Evolutionary conservation across 1,140 invertebrate genomes (phyloP).

Genomic region (Rhizoglyphus robini): DNA sequence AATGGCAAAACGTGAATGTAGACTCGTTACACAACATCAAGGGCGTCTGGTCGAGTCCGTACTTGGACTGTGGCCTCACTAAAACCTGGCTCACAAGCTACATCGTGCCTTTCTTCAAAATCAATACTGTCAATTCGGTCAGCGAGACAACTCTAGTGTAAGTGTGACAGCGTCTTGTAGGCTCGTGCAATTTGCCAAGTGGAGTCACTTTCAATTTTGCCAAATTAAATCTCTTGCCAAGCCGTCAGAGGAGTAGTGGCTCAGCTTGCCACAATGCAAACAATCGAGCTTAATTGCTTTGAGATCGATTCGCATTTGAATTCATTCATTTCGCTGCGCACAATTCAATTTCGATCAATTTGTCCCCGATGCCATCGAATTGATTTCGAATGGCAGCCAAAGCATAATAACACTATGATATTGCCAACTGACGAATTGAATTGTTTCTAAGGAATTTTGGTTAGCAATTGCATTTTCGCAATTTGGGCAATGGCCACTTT

Average conservation of each 20-base stretch:
- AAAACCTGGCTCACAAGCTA: constrained; percentile 76
- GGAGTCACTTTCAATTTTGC: no score
- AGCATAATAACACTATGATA: not conserved
- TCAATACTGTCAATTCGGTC: not conserved
- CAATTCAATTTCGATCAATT: constrained; percentile 7
- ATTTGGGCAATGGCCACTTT: no score
- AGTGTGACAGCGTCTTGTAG: no score
- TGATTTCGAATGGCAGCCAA: not conserved
- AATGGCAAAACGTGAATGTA: not conserved
- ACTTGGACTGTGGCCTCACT: constrained; percentile 75
- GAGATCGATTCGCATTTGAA: constrained; percentile 2
- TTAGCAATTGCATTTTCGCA: no score
- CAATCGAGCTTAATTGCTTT: constrained; percentile 8
- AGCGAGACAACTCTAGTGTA: constrained; percentile 4
- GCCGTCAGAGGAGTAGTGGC: no score
- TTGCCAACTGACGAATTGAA: no score
- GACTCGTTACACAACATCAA: constrained; percentile 35
- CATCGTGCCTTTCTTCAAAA: constrained; percentile 74
- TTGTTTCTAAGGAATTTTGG: no score
- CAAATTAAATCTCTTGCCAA: no score
- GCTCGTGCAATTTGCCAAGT: no score
- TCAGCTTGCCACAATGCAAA: constrained; percentile 1
- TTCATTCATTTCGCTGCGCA: not conserved
- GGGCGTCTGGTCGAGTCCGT: constrained; percentile 82
- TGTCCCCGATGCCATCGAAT: not conserved